Evolutionary conservation across 2,797 vertebrate species (phyloP).

Genomic region (Paramormyrops hopkinsi): DNA sequence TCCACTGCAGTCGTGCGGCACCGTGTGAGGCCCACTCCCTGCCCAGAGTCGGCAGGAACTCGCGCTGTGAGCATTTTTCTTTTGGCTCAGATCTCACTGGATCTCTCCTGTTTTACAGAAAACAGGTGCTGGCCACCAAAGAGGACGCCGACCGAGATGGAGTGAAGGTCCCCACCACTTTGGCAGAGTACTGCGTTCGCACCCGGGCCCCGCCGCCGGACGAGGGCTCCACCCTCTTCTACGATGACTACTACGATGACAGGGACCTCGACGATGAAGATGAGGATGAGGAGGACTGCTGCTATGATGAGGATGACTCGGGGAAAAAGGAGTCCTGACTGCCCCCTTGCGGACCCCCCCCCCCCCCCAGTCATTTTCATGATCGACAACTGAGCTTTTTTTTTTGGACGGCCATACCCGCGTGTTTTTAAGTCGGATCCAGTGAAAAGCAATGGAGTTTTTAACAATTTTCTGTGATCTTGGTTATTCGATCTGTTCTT

Average conservation of each 20-base stretch:
- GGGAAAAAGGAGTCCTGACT: conserved; percentile 89
- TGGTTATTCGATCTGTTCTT: not conserved
- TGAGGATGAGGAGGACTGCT: conserved; percentile 71
- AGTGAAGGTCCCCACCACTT: conserved; percentile 85
- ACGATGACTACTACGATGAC: conserved; percentile 89
- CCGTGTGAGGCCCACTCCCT: not conserved
- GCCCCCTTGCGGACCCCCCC: not conserved
- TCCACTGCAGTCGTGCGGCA: not conserved
- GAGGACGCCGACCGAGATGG: conserved; percentile 85
- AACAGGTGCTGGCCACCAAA: conserved; percentile 88
- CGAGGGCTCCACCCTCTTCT: conserved; percentile 87
- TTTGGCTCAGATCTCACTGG: not conserved
- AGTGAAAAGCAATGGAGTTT: conserved; percentile 34
- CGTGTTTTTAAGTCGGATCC: conserved; percentile 22
- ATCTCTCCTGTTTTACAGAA: conserved; percentile 56
- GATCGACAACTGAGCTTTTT: not conserved
- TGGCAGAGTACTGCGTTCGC: conserved; percentile 92
- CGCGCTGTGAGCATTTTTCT: not conserved
- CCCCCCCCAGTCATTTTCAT: conserved; percentile 27
- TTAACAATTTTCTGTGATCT: not conserved
- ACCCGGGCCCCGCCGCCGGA: conserved; percentile 79
- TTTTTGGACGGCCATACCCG: conserved; percentile 23
- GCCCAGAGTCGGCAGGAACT: not conserved
- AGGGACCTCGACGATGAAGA: conserved; percentile 77
- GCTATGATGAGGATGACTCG: conserved; percentile 82